phyloP scores from a whole-genome alignment of 1,140 invertebrate species.

The Hermatobates lingyangjiaoensis region DNA sequence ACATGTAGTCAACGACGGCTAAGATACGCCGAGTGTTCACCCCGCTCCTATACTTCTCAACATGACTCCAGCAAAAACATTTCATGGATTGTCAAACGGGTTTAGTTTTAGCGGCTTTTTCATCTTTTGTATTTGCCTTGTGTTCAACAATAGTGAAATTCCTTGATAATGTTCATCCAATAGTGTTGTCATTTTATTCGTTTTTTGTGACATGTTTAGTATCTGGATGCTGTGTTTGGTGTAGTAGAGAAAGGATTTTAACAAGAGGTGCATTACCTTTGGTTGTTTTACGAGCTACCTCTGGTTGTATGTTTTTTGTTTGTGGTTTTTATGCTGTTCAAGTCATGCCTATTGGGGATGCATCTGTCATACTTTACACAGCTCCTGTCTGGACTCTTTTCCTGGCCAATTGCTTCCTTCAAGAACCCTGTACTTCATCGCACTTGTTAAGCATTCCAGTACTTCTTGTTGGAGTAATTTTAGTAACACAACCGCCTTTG shows the following conservation, averaged over 20 bases:
- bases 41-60: too few species aligned
- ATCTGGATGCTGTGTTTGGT: neutral
- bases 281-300: neutral
- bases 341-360: constrained; percentile 6
- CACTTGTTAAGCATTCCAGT: neutral
- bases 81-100: neutral
- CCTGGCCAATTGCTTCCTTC: neutral
- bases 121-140: neutral
- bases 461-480: neutral
- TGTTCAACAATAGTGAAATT: neutral
- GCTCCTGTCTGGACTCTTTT: constrained; percentile 3
- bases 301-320: constrained; percentile 1
- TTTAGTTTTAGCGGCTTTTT: neutral
- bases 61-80: too few species aligned
- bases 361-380: constrained; percentile 7
- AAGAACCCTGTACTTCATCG: neutral
- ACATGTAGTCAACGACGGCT: too few species aligned
- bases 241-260: neutral
- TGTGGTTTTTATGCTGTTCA: constrained; percentile 3
- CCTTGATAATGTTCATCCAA: neutral
- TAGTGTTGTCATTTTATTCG: neutral
- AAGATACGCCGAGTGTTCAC: too few species aligned
- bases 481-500: constrained; percentile 2
- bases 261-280: neutral
- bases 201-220: neutral